Base-by-base conservation (phyloP, 2,888 invertebrate genomes). In the Euplagia quadripunctaria region DNA sequence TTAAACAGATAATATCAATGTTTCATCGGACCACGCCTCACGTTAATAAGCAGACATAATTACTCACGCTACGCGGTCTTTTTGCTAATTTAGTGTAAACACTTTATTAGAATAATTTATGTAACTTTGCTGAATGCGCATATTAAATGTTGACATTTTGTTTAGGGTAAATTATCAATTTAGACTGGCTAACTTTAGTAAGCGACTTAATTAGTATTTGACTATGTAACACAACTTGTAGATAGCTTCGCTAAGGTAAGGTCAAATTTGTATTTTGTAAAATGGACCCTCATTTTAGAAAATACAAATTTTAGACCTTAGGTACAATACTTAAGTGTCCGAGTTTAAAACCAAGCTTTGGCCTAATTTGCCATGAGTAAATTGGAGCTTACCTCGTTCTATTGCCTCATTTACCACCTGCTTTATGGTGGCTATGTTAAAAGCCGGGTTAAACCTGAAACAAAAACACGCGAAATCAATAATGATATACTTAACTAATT, bases 381-480 rank as follows among this genome's bases (percentile, higher is more conserved):
- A 66, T 73, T 71, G 46, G 31, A 69, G 77, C 96, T 96, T 95
- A 98, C 98, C 98, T 97, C 98, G 97, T 96, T 98, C 98, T 83
- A 98, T 98, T 82, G 98, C 98, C 96, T 98, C 98, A 96, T 98
- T 98, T 96, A 99, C 98, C 90, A 98, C 98, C 97, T 99, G 98
- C 90, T 98, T 98, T 95, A 99, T 98, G 88, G 98, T 98, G 94
- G 98, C 98, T 97, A 98, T 98, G 93, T 98, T 98, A 96, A 98
- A 98, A 89, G 98, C 98, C 94, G 98, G 98, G 97, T 98, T 98
- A 96, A 98, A 98, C 97, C 98, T 98, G 96, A 2, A 61, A 61
- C 61, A 61, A 61, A 42, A 46, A 65, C 49, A 64, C 49, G 49
- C 12, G 20, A 43, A n/a, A n/a, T 66, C 14, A 20, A 66, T 46